A percentile compares a stretch with the other conserved stretches of the same genome.
Evolutionary conservation across 2,113 vertebrate genomes (phyloP).

Genomic region (Mormyrus lacerda): DNA sequence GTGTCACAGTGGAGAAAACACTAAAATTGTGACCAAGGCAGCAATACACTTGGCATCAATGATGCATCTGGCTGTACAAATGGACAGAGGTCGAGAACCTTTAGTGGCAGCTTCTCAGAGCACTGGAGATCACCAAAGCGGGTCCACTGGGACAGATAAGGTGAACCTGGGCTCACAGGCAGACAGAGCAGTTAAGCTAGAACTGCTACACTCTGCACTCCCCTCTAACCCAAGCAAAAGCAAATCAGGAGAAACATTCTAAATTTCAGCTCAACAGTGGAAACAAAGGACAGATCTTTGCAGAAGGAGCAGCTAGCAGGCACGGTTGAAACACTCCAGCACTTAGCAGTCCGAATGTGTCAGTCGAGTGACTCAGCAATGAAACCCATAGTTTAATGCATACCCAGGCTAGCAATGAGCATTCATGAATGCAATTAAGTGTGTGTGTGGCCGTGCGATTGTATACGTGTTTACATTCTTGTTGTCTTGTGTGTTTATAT

Average conservation of each 20-base stretch:
- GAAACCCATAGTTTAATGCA: not conserved
- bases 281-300: not conserved
- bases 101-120: not conserved
- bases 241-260: not conserved
- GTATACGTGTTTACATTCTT: not conserved
- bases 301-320: not conserved
- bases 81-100: not conserved
- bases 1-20: not conserved
- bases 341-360: not conserved
- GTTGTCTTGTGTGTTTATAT: not conserved
- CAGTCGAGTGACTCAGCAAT: not conserved
- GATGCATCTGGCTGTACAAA: not conserved
- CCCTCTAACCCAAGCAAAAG: not conserved
- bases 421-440: not conserved
- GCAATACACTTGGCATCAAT: not conserved
- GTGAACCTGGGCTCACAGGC: not conserved
- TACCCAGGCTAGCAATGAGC: not conserved
- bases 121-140: not conserved
- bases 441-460: not conserved
- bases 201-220: not conserved
- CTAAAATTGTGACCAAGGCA: not conserved
- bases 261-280: not conserved
- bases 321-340: not conserved
- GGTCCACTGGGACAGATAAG: not conserved
- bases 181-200: not conserved